Evolutionary conservation across 2,797 vertebrate genomes (phyloP).

Genomic region (Acanthopagrus latus): DNA sequence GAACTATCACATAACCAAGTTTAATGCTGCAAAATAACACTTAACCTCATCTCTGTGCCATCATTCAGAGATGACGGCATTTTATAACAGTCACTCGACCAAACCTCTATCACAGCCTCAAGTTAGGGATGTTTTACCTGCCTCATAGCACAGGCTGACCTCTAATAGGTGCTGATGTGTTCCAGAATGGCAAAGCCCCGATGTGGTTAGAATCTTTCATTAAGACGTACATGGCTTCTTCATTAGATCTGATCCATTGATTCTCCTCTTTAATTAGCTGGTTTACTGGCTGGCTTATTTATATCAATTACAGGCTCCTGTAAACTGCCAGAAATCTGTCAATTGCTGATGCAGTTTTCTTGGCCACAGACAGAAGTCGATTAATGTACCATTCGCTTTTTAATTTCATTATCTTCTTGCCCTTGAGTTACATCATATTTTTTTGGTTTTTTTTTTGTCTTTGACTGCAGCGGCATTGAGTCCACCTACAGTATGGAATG

Average conservation of each 20-base stretch:
- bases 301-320: slow-evolving; percentile 52
- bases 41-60: slow-evolving; percentile 2
- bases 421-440: slow-evolving; percentile 44
- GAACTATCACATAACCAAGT: neutral
- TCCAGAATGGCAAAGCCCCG: slow-evolving; percentile 19
- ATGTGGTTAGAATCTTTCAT: slow-evolving; percentile 41
- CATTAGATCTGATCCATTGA: slow-evolving; percentile 48
- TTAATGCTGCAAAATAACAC: slow-evolving; percentile 29
- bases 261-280: slow-evolving; percentile 52
- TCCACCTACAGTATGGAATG: slow-evolving; percentile 16
- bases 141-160: slow-evolving; percentile 24
- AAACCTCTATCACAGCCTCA: neutral
- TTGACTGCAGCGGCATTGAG: slow-evolving; percentile 37
- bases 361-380: slow-evolving; percentile 38
- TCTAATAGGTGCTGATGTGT: slow-evolving; percentile 9
- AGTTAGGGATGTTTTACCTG: slow-evolving; percentile 15
- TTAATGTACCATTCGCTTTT: slow-evolving; percentile 49
- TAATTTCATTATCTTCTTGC: slow-evolving; percentile 53
- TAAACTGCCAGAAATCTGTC: slow-evolving; percentile 48
- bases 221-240: slow-evolving; percentile 27
- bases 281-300: slow-evolving; percentile 46
- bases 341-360: slow-evolving; percentile 37
- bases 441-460: slow-evolving; percentile 39
- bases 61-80: slow-evolving; percentile 14
- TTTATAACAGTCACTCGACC: neutral